A percentile compares a stretch with the other conserved stretches of the same genome.
Evolutionary conservation across 92 coral and sea anemone genomes (phyloP).

Genomic region (Heliopora coerulea): DNA sequence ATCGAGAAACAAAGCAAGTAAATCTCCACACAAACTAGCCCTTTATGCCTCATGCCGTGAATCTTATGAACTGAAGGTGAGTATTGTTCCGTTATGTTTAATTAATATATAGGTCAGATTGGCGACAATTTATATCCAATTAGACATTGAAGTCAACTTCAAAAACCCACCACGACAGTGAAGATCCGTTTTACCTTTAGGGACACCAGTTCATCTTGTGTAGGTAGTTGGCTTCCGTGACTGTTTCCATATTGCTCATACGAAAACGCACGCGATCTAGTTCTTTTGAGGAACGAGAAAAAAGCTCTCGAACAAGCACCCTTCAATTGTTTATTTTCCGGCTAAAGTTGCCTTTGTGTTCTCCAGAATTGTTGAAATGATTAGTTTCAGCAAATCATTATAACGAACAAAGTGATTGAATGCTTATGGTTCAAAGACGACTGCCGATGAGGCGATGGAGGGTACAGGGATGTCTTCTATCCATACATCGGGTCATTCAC

Average conservation of each 20-base stretch:
- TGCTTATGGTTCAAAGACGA: slow-evolving; percentile 21
- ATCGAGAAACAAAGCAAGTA: slow-evolving; percentile 17
- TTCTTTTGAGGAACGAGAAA: background rate
- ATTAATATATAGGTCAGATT: slow-evolving; percentile 93
- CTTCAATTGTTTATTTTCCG: slow-evolving; percentile 23
- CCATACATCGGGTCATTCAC: too few relatives aligned
- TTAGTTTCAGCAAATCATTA: slow-evolving; percentile 27
- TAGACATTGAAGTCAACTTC: slow-evolving; percentile 42
- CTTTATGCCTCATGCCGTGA: slow-evolving; percentile 7
- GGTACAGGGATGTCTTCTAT: too few relatives aligned
- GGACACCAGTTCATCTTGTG: background rate
- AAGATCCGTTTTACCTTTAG: background rate
- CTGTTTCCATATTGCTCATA: background rate
- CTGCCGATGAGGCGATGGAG: slow-evolving; percentile 9
- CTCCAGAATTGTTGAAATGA: slow-evolving; percentile 25
- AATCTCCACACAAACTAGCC: slow-evolving; percentile 1
- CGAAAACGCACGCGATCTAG: background rate
- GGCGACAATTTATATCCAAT: slow-evolving; percentile 95
- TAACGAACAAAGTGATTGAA: slow-evolving; percentile 35
- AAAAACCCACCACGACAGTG: background rate
- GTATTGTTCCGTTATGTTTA: slow-evolving; percentile 57
- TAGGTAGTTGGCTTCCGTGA: background rate
- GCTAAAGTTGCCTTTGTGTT: slow-evolving; percentile 17
- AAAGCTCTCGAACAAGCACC: slow-evolving; percentile 4
- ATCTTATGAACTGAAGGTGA: slow-evolving; percentile 27